These are phyloP conservation scores for Melopsittacus undulatus DNA, from an alignment of 2,797 vertebrate genomes.

Conservation along the genomic window DNA sequence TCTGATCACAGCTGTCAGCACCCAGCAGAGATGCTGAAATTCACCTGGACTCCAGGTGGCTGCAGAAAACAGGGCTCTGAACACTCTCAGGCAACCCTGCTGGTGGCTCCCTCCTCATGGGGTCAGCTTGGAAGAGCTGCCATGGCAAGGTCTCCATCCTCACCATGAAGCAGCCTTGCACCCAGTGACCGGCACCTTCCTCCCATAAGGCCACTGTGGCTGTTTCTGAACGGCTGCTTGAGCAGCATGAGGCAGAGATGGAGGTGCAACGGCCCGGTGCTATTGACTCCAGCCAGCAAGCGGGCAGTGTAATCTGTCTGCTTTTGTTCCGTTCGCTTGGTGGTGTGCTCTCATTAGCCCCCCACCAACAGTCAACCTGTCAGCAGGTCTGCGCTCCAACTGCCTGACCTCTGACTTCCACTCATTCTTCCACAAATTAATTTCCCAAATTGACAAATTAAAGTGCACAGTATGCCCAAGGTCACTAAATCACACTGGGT, in stretches of 20 bases:
- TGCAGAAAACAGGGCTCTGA: not conserved
- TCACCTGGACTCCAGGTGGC: not conserved
- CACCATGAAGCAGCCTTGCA: not conserved
- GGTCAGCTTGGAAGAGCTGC: not conserved
- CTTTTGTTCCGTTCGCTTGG: slow-evolving; percentile 79
- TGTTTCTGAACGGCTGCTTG: slow-evolving; percentile 19
- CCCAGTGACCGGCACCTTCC: not conserved
- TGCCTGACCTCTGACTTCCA: slow-evolving; percentile 81
- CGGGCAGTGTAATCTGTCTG: slow-evolving; percentile 79
- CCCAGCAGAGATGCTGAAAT: not conserved
- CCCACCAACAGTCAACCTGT: slow-evolving; percentile 79
- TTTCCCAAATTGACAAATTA: slow-evolving; percentile 83
- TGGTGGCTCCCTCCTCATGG: rapidly evolving
- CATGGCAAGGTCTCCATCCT: not conserved
- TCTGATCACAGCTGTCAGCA: rapidly evolving
- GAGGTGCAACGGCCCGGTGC: slow-evolving; percentile 68
- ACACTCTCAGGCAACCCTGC: rapidly evolving
- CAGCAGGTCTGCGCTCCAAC: slow-evolving; percentile 81
- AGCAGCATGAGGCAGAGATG: slow-evolving; percentile 64
- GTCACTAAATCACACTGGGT: slow-evolving; percentile 77
- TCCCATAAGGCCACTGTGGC: not conserved
- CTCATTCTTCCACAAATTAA: slow-evolving; percentile 86
- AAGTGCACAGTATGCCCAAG: slow-evolving; percentile 75
- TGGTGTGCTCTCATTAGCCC: slow-evolving; percentile 83
- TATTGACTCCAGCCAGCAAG: slow-evolving; percentile 79